A percentile compares a stretch with the other conserved stretches of the same genome.
Evolutionary conservation across 2,113 vertebrate species (phyloP).

Genomic region (Capreolus pygargus): DNA sequence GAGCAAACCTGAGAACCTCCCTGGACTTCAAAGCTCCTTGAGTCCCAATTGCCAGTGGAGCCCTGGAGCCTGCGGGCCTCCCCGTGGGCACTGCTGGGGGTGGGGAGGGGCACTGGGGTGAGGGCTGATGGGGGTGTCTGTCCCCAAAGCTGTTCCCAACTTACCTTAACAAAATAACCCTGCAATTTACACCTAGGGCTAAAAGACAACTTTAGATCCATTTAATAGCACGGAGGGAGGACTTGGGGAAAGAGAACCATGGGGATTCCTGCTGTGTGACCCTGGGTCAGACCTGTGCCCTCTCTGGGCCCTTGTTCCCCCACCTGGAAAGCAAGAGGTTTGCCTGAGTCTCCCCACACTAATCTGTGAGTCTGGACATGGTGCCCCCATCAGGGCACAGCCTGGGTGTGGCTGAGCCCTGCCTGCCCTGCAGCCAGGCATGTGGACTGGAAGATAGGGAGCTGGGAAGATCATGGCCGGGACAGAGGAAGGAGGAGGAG

Average conservation of each 20-base stretch:
- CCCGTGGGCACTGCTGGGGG: neutral
- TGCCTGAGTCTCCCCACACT: neutral
- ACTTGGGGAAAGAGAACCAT: neutral
- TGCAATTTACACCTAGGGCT: neutral
- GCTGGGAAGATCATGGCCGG: fast-evolving
- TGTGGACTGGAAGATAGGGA: neutral
- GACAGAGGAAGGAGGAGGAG: neutral
- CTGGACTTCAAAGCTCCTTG: neutral
- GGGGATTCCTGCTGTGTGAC: neutral
- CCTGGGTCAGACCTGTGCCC: neutral
- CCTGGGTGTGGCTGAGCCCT: neutral
- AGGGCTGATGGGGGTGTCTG: neutral
- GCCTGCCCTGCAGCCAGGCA: neutral
- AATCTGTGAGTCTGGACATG: neutral
- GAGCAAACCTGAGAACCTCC: neutral
- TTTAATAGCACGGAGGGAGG: neutral
- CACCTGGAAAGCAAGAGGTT: neutral
- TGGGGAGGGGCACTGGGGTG: fast-evolving
- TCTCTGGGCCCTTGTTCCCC: neutral
- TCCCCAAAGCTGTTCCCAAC: neutral
- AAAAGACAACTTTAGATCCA: neutral
- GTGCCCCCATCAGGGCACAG: fast-evolving
- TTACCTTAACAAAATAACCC: neutral
- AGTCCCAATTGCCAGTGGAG: fast-evolving
- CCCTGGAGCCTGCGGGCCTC: neutral